A percentile compares a stretch with the other conserved stretches of the same genome.
phyloP scores from a whole-genome alignment of 2,888 invertebrate species.

The Drosophila mettleri region DNA sequence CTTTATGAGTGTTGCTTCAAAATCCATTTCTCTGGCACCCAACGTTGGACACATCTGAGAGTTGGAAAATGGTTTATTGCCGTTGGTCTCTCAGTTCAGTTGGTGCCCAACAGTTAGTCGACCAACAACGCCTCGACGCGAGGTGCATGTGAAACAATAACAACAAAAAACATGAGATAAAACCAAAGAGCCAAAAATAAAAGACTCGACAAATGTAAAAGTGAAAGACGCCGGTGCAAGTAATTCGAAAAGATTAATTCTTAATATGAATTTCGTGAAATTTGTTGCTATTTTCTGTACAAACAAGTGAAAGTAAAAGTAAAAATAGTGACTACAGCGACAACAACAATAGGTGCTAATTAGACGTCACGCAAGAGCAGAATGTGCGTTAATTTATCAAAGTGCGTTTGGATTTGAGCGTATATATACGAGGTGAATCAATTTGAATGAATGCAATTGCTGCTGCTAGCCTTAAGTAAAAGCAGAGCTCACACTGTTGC shows the following conservation, averaged over 20 bases:
- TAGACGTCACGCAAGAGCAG: slow-evolving; percentile 57
- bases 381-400: slow-evolving; percentile 49
- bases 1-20: background rate
- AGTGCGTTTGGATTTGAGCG: slow-evolving; percentile 5
- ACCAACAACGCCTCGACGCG: slow-evolving; percentile 57
- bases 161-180: slow-evolving; percentile 13
- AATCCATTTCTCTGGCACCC: slow-evolving; percentile 46
- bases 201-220: slow-evolving; percentile 59
- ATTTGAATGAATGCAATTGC: slow-evolving; percentile 20
- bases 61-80: slow-evolving; percentile 19
- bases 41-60: slow-evolving; percentile 58
- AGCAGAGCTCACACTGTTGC: slow-evolving; percentile 8
- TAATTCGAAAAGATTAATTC: slow-evolving; percentile 69
- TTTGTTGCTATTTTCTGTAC: slow-evolving; percentile 31
- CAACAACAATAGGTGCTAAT: slow-evolving; percentile 46
- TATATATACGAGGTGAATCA: slow-evolving; percentile 17
- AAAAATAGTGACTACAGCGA: slow-evolving; percentile 20
- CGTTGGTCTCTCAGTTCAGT: slow-evolving; percentile 41
- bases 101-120: slow-evolving; percentile 59
- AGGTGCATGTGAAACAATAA: slow-evolving; percentile 21
- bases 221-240: slow-evolving; percentile 62
- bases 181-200: slow-evolving; percentile 12
- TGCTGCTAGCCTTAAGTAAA: slow-evolving; percentile 35
- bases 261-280: slow-evolving; percentile 54
- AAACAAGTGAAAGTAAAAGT: slow-evolving; percentile 67